Base-by-base conservation (phyloP, 2,888 invertebrate species). In the Cancer borealis region DNA sequence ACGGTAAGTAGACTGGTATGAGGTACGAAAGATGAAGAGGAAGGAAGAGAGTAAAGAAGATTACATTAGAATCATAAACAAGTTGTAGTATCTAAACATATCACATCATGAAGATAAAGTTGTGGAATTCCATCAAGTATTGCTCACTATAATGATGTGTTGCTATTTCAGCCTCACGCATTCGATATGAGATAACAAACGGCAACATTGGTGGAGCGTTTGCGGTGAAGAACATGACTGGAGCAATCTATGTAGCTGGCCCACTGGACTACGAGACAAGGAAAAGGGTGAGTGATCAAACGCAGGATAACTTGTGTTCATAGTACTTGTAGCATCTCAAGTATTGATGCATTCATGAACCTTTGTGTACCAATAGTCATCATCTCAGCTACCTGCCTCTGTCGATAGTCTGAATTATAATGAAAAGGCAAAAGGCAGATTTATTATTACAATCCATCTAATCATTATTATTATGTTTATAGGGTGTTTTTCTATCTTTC, bases 181-280 rank as follows among this genome's bases (percentile, higher is more conserved):
- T 99, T 98, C 98, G 99, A 97, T 99, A 99, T 97, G 99, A 99
- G 98, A 99, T 99, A 97, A 99, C 99, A 97, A 98, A 98, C 98
- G 99, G 99, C 97, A 99, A 99, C 98, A 98, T 99, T 97, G 99
- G 99, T 96, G 99, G 99, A 96, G 99, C 99, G 79, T 99, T 99
- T 97, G 99, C 99, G 96, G 99, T 99, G 96, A 99, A 99, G 97
- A 99, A 99, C 97, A 99, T 99, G 98, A 99, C 99, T 96, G 99
- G 99, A 96, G 99, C 99, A 97, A 99, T 99, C 97, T 99, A 99
- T 97, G 99, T 99, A 96, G 99, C 99, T 95, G 99, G 99, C 96
- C 98, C 99, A 95, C 97, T 99, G 96, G 99, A 99, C 97, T 99
- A 99, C 97, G 99, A 99, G 97, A 98, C 99, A 93, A 97, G 99